Percentiles rank a stretch among this genome's conserved stretches.
Conservation (phyloP, 2,888 invertebrate species). For the Helobdella robusta region DNA sequence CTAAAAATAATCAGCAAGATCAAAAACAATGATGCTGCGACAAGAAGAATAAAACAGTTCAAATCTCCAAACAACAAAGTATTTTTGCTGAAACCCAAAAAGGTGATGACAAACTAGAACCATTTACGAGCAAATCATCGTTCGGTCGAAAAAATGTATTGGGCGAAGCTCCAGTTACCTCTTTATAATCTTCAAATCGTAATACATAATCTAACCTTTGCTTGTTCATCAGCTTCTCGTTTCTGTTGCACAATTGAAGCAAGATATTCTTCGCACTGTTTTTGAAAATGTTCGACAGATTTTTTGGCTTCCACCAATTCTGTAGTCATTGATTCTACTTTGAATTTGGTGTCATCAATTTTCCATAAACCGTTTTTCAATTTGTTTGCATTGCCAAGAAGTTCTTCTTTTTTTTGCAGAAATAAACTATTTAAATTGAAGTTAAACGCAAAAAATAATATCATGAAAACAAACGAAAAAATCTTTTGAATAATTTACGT, state of each 20-base stretch:
- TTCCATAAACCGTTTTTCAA: slow-evolving; percentile 69
- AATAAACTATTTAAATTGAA: no score
- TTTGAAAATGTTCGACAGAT: slow-evolving; percentile 60
- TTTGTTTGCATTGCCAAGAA: slow-evolving; percentile 67
- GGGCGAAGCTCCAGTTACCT: no score
- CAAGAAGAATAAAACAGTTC: no score
- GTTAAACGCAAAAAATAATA: not conserved
- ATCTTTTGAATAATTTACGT: slow-evolving; percentile 28
- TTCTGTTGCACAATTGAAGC: slow-evolving; percentile 70
- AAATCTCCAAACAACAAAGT: no score
- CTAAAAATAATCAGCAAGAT: no score
- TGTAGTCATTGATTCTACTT: slow-evolving; percentile 72
- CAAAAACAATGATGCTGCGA: no score
- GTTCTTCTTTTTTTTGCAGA: slow-evolving; percentile 61
- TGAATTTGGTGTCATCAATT: slow-evolving; percentile 72
- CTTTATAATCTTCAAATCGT: no score
- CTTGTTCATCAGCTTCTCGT: slow-evolving; percentile 71
- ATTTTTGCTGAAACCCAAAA: not conserved
- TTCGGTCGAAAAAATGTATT: no score
- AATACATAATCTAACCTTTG: slow-evolving; percentile 55
- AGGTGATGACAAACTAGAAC: no score
- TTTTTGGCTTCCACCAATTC: slow-evolving; percentile 69
- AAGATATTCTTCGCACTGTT: slow-evolving; percentile 75
- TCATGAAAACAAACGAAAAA: not conserved
- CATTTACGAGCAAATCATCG: no score